phyloP scores from a whole-genome alignment of 1,140 invertebrate genomes.

The Drosophila orosa region DNA sequence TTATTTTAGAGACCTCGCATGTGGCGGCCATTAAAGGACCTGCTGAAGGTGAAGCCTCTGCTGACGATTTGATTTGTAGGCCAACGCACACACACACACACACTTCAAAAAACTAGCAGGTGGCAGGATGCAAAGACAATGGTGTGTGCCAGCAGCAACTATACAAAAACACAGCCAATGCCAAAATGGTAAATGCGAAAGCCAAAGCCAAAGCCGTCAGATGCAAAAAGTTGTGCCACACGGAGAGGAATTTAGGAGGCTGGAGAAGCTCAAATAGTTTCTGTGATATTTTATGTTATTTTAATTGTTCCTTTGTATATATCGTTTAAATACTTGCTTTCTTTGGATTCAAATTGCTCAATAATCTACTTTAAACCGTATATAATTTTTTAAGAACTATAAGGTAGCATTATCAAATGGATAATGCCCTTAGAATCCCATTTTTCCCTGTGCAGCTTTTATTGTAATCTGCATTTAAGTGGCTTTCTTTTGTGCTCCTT shows the following conservation, averaged over 20 bases:
- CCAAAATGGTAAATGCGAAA: conserved; percentile 32
- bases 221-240: conserved; percentile 41
- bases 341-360: neutral
- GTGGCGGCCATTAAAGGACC: conserved; percentile 68
- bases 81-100: conserved; percentile 13
- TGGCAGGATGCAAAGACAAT: conserved; percentile 19
- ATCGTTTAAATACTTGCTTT: neutral
- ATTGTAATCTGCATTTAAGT: conserved; percentile 82
- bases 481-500: conserved; percentile 73
- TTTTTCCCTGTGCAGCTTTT: conserved; percentile 41
- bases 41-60: conserved; percentile 30
- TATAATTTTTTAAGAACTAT: no score
- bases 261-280: neutral
- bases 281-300: neutral
- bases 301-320: neutral
- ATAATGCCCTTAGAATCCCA: neutral
- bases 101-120: conserved; percentile 9
- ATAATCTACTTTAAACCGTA: neutral
- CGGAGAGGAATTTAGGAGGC: no score
- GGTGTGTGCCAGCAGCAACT: conserved; percentile 12
- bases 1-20: conserved; percentile 55
- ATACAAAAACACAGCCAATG: conserved; percentile 33
- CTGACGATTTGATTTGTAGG: conserved; percentile 67
- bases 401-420: neutral
- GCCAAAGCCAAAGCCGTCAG: conserved; percentile 64